These are phyloP conservation scores for Tiliacea aurago DNA, from an alignment of 2,888 invertebrate genomes.

Conservation along the genomic window DNA sequence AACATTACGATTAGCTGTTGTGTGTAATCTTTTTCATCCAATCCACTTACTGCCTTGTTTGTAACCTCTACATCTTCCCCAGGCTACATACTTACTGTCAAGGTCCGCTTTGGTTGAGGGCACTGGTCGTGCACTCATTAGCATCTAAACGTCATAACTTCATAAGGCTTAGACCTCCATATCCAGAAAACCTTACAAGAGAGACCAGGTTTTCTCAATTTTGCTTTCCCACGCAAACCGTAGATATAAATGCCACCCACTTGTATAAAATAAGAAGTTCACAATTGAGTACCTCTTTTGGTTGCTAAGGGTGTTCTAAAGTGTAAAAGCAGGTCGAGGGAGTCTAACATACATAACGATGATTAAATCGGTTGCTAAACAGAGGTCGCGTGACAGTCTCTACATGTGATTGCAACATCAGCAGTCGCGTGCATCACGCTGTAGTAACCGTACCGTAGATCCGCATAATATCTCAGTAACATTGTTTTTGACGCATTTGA, in stretches of 20 bases:
- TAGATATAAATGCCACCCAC: neutral
- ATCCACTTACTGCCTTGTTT: neutral
- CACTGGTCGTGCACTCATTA: constrained; percentile 26
- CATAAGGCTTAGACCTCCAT: constrained; percentile 7
- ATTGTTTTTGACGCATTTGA: constrained; percentile 51
- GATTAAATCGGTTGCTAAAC: constrained; percentile 69
- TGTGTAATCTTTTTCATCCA: neutral
- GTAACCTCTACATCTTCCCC: constrained; percentile 14
- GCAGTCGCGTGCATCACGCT: constrained; percentile 82
- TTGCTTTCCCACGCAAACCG: neutral
- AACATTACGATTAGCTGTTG: neutral
- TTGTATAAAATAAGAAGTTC: neutral
- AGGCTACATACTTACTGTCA: neutral
- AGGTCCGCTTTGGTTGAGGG: constrained; percentile 18
- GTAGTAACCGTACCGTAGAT: constrained; percentile 79
- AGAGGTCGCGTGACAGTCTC: constrained; percentile 78
- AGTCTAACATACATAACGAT: constrained; percentile 60
- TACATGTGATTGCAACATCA: constrained; percentile 77
- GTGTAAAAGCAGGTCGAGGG: constrained; percentile 58
- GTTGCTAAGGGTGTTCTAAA: constrained; percentile 4
- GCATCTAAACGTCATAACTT: constrained; percentile 12
- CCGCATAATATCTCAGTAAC: constrained; percentile 76
- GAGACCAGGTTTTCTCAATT: neutral
- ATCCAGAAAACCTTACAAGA: neutral
- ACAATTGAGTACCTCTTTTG: neutral